Conservation (phyloP, 1,140 invertebrate species). For the Oryctes rhinoceros region DNA sequence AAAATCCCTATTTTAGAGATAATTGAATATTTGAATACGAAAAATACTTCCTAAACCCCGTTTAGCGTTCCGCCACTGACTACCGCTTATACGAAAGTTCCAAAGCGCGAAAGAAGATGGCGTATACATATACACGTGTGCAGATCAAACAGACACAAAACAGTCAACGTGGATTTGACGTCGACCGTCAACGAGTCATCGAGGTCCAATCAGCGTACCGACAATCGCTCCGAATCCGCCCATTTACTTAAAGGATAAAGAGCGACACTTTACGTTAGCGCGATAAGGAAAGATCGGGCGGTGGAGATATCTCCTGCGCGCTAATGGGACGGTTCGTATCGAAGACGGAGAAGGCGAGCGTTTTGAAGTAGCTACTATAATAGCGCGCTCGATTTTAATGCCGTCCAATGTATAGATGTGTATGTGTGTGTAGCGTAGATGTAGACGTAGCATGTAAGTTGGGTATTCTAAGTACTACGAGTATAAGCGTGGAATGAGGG, state of each 20-base stretch:
- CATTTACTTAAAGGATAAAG: constrained; percentile 60
- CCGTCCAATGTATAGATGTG: constrained; percentile 31
- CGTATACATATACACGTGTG: background rate
- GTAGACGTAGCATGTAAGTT: constrained; percentile 10
- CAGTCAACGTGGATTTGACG: constrained; percentile 57
- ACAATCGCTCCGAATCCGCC: constrained; percentile 53
- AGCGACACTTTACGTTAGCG: constrained; percentile 56
- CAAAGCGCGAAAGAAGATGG: constrained; percentile 43
- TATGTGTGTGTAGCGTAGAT: background rate
- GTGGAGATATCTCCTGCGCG: constrained; percentile 46
- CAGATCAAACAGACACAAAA: background rate
- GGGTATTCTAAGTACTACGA: constrained; percentile 12
- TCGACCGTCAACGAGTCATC: constrained; percentile 46
- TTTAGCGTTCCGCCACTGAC: background rate
- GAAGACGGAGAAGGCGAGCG: background rate
- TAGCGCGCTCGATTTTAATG: constrained; percentile 56
- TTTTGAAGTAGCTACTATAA: constrained; percentile 56
- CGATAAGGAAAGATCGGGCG: constrained; percentile 51
- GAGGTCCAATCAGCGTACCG: constrained; percentile 31
- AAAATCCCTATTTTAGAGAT: too few species aligned
- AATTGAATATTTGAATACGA: background rate
- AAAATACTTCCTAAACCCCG: background rate
- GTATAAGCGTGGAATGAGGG: background rate
- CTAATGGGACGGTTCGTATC: constrained; percentile 39
- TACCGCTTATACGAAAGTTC: background rate